Evolutionary conservation across 2,113 vertebrate genomes (phyloP), one percentile per base, ranked within the genome.

Genomic region (Geothlypis trichas): DNA sequence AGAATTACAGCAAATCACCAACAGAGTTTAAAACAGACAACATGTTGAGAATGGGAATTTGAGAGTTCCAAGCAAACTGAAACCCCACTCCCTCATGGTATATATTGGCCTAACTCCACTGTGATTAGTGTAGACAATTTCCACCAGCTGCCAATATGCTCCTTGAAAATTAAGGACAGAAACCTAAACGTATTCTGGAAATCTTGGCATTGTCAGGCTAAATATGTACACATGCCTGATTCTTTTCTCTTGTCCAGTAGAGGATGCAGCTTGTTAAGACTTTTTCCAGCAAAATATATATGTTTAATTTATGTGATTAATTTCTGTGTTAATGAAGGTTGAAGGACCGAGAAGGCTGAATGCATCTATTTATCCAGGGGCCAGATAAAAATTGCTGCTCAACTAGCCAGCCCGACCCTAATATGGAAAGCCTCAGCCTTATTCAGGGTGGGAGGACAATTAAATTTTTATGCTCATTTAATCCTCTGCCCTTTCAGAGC

Each of bases 281-380:
- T 69, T 87, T 94, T 88, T 89, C 77, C 85, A 85, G 63, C 74
- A 93, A 96, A 89, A 96, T 85, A 95, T 96, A 96, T 96, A 96
- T 95, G 90, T 96, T 96, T 96, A 84, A 97, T 97, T 96, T 96
- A 96, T 74, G 93, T 97, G 94, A 97, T 97, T 97, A 97, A 95
- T 96, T 97, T 93, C 80, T 92, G 81, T 62, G 91, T 96, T 96
- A 97, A 97, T 97, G 95, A 92, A 97, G 89, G 81, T 21, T 94
- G 93, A 97, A 97, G 89, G 85, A 85, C 89, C 16, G 33, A 90
- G 90, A 95, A 96, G 93, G 73, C 92, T 96, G 97, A 97, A 97
- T 96, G 94, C 94, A 93, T 97, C 97, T 95, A 95, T 97, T 97
- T 97, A 96, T 97, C 86, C 71, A 4, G 84, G 39, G 79, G 95